phyloP scores from a whole-genome alignment of 2,797 vertebrate genomes.

The Poeciliopsis gracilis region DNA sequence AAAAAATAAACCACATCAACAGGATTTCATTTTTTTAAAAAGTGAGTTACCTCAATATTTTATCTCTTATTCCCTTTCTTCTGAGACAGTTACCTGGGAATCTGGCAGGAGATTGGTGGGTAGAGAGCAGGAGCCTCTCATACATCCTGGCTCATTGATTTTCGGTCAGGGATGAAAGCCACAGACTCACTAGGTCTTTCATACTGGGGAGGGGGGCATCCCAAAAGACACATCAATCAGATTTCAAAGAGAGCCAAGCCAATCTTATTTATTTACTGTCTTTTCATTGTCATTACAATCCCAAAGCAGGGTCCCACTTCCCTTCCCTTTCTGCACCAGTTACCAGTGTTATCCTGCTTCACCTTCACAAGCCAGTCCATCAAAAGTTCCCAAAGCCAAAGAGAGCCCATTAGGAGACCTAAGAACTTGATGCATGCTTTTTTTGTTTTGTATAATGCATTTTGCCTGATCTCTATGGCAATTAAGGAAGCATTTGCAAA shows the following conservation, averaged over 20 bases:
- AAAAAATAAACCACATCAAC: background rate
- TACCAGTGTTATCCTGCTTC: conserved; percentile 49
- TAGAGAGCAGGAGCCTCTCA: conserved; percentile 70
- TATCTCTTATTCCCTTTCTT: conserved; percentile 50
- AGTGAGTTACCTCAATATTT: conserved; percentile 18
- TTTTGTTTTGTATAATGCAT: background rate
- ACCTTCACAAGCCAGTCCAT: conserved; percentile 74
- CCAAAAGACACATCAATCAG: conserved; percentile 83
- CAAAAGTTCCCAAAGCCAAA: conserved; percentile 61
- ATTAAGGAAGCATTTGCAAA: background rate
- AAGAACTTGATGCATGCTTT: background rate
- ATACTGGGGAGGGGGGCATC: conserved; percentile 71
- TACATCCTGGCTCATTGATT: conserved; percentile 78
- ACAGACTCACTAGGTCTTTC: conserved; percentile 78
- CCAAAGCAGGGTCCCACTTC: conserved; percentile 58
- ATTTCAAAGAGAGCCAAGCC: conserved; percentile 75
- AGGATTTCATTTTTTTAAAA: background rate
- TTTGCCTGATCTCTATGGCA: background rate
- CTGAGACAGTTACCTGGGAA: conserved; percentile 64
- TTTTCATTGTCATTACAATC: conserved; percentile 77
- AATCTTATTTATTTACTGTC: conserved; percentile 80
- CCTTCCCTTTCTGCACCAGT: conserved; percentile 35
- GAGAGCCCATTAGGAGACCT: background rate
- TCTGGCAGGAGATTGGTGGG: conserved; percentile 67
- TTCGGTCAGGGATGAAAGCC: conserved; percentile 79